A percentile compares a stretch with the other conserved stretches of the same genome.
Conservation (phyloP, 2,888 invertebrate species). For the Axea sp. region DNA sequence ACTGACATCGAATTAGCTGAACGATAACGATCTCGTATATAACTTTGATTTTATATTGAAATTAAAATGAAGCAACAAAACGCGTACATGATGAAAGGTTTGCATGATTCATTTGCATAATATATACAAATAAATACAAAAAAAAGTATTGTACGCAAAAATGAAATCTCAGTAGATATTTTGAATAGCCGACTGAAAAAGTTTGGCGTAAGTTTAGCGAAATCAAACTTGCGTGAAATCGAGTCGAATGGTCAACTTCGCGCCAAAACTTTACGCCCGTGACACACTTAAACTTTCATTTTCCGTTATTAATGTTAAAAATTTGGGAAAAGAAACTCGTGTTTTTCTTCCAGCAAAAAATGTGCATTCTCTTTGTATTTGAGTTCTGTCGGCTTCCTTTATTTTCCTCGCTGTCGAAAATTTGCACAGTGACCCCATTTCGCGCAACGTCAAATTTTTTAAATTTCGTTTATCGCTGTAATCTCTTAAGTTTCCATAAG, state of each 20-base stretch:
- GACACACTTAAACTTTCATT: conserved; percentile 49
- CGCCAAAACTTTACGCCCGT: conserved; percentile 26
- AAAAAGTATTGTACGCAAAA: too few relatives aligned
- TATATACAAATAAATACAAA: too few relatives aligned
- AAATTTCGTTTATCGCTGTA: conserved; percentile 31
- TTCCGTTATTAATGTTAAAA: conserved; percentile 41
- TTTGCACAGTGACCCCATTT: conserved; percentile 18
- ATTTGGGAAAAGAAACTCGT: conserved; percentile 6
- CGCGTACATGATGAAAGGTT: too few relatives aligned
- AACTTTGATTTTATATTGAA: too few relatives aligned
- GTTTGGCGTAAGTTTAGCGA: conserved; percentile 27
- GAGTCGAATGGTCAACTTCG: conserved; percentile 51
- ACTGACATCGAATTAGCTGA: too few relatives aligned
- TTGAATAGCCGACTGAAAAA: conserved; percentile 32
- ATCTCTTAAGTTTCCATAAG: conserved; percentile 29
- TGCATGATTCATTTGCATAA: too few relatives aligned
- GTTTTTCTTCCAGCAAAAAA: conserved; percentile 10
- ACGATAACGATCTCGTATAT: too few relatives aligned
- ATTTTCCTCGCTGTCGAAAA: neutral
- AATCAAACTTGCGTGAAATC: conserved; percentile 54
- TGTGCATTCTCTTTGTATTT: conserved; percentile 4
- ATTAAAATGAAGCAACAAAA: too few relatives aligned
- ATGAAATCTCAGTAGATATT: conserved; percentile 39
- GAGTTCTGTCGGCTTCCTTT: neutral
- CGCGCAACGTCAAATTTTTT: conserved; percentile 9